A percentile compares a stretch with the other conserved stretches of the same genome.
phyloP scores from a whole-genome alignment of 2,888 invertebrate genomes.

The Trichogramma evanescens region DNA sequence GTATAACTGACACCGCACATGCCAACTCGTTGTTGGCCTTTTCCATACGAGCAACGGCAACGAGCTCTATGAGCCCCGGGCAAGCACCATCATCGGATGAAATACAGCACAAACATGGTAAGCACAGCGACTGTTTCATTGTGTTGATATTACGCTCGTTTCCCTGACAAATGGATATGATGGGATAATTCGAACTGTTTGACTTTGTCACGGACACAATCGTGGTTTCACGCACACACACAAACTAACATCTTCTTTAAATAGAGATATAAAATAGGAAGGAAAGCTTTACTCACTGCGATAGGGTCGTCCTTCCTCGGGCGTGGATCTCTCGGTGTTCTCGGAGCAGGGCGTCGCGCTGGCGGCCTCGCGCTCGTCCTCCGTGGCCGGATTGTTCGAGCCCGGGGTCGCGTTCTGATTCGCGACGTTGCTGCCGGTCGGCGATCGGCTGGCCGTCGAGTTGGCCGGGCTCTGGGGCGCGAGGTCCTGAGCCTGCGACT shows the following conservation, averaged over 20 bases:
- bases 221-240: too few relatives aligned
- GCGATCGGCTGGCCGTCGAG: constrained; percentile 43
- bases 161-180: too few relatives aligned
- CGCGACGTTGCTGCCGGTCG: constrained; percentile 27
- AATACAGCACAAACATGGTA: too few relatives aligned
- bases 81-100: too few relatives aligned
- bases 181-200: too few relatives aligned
- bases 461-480: constrained; percentile 42
- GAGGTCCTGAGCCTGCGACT: constrained; percentile 31
- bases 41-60: too few relatives aligned
- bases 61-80: too few relatives aligned
- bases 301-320: constrained; percentile 48
- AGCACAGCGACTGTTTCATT: not conserved
- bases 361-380: constrained; percentile 45
- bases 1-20: too few relatives aligned
- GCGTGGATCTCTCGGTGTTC: constrained; percentile 49
- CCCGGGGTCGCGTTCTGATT: constrained; percentile 20
- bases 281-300: constrained; percentile 42
- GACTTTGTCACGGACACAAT: too few relatives aligned
- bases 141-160: too few relatives aligned
- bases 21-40: too few relatives aligned
- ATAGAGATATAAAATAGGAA: not conserved
- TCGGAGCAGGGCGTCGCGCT: constrained; percentile 49
- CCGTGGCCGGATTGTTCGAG: constrained; percentile 31
- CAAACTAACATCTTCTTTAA: too few relatives aligned